phyloP scores from a whole-genome alignment of 2,888 invertebrate species.

The Therioaphis trifolii region DNA sequence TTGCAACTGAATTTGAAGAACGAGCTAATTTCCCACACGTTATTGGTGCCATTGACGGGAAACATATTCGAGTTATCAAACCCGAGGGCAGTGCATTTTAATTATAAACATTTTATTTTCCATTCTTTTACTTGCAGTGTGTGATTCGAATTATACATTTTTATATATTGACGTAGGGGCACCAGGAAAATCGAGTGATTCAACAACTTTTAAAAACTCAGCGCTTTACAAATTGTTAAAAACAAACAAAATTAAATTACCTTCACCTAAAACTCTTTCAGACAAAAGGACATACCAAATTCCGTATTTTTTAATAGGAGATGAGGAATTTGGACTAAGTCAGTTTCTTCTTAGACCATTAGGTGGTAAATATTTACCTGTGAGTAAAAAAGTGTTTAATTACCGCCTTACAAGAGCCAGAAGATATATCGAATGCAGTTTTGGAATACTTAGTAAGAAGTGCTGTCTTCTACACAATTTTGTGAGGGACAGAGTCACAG shows the following conservation, averaged over 20 bases:
- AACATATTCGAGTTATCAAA: slow-evolving; percentile 62
- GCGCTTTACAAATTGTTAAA: neutral
- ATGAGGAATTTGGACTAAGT: slow-evolving; percentile 64
- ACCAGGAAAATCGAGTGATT: slow-evolving; percentile 62
- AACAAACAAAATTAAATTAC: neutral
- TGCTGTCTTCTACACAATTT: slow-evolving; percentile 60
- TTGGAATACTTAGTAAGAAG: slow-evolving; percentile 64
- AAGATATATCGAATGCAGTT: slow-evolving; percentile 66
- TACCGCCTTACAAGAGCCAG: too few relatives aligned
- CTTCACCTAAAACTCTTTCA: slow-evolving; percentile 2
- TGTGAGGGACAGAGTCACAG: slow-evolving; percentile 58
- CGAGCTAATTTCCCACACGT: slow-evolving; percentile 64
- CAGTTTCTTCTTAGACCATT: slow-evolving; percentile 64
- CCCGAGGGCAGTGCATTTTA: slow-evolving; percentile 62
- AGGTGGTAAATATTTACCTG: slow-evolving; percentile 62
- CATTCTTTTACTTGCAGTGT: slow-evolving; percentile 60
- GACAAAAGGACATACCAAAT: neutral
- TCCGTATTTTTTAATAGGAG: slow-evolving; percentile 63
- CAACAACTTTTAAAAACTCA: slow-evolving; percentile 54
- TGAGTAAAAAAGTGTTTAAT: slow-evolving; percentile 64
- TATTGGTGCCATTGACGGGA: slow-evolving; percentile 63
- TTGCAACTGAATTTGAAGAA: slow-evolving; percentile 62
- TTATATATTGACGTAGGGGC: slow-evolving; percentile 61
- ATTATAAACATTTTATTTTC: slow-evolving; percentile 63
- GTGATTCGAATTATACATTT: slow-evolving; percentile 63